Percentiles rank a stretch among this genome's conserved stretches.
phyloP scores from a whole-genome alignment of 2,113 vertebrate species.

The Atrichornis clamosus region DNA sequence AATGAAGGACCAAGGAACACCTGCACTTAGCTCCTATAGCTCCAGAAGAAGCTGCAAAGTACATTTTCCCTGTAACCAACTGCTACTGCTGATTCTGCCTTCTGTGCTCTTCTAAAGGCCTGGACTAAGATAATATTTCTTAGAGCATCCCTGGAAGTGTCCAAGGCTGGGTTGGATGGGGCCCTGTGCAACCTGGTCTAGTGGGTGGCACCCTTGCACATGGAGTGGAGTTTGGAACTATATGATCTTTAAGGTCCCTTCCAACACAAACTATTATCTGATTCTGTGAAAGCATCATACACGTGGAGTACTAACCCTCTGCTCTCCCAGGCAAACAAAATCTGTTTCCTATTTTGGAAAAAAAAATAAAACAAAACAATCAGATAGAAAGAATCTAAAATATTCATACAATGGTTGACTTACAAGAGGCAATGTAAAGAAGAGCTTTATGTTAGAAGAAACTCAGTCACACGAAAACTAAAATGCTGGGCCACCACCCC shows the following conservation, averaged over 20 bases:
- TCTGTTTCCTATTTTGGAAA: neutral
- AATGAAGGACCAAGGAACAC: neutral
- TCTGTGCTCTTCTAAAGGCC: neutral
- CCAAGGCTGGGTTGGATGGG: neutral
- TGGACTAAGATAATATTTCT: neutral
- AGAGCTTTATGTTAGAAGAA: neutral
- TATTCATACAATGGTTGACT: neutral
- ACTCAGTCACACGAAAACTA: neutral
- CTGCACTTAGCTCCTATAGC: neutral
- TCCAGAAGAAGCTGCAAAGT: neutral
- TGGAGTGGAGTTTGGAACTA: neutral
- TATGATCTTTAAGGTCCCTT: neutral
- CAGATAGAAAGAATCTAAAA: neutral
- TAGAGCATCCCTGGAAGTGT: neutral
- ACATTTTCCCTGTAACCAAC: neutral
- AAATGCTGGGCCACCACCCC: neutral
- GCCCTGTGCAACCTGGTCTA: neutral
- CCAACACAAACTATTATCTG: neutral
- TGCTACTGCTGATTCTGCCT: neutral
- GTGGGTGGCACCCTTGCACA: neutral
- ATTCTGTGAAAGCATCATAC: neutral
- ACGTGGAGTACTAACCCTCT: neutral
- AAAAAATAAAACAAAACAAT: neutral
- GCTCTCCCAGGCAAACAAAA: neutral
- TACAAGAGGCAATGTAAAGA: neutral